Conservation (phyloP, 2,888 invertebrate species). For the Phasia obesa region DNA sequence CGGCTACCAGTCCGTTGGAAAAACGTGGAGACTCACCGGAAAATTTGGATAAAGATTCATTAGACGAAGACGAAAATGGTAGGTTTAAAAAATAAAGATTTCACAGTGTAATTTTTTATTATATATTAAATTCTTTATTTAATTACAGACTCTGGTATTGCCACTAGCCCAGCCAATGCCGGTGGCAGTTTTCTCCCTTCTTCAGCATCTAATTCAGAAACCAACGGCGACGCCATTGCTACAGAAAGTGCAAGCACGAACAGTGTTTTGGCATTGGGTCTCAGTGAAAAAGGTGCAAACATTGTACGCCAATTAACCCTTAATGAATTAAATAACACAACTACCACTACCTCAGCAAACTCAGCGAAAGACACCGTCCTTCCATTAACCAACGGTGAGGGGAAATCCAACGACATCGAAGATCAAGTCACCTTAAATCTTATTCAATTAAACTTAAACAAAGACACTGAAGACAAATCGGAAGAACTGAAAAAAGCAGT, state of each 20-base stretch:
- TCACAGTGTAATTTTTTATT: background rate
- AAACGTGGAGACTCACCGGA: slow-evolving; percentile 85
- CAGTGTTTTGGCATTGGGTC: slow-evolving; percentile 77
- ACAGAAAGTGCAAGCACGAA: slow-evolving; percentile 70
- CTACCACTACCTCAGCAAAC: slow-evolving; percentile 22
- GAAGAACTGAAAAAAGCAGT: slow-evolving; percentile 68
- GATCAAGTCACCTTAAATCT: slow-evolving; percentile 60
- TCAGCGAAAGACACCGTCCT: slow-evolving; percentile 21
- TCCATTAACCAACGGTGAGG: slow-evolving; percentile 71
- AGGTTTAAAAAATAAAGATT: slow-evolving; percentile 27
- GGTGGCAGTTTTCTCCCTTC: slow-evolving; percentile 64
- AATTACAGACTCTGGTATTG: slow-evolving; percentile 81
- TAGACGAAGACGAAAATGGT: slow-evolving; percentile 84
- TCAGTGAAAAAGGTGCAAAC: slow-evolving; percentile 80
- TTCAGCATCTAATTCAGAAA: slow-evolving; percentile 73
- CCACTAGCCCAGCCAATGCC: slow-evolving; percentile 80
- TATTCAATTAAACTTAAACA: slow-evolving; percentile 72
- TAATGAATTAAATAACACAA: slow-evolving; percentile 58
- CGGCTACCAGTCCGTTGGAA: slow-evolving; percentile 79
- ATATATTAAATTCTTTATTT: no score
- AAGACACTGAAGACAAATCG: slow-evolving; percentile 56
- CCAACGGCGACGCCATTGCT: slow-evolving; percentile 69
- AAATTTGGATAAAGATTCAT: slow-evolving; percentile 84
- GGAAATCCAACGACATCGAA: slow-evolving; percentile 53
- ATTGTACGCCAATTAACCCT: slow-evolving; percentile 77